Evolutionary conservation across 2,888 invertebrate genomes (phyloP).

Genomic region (Nephrotoma guestfalica): DNA sequence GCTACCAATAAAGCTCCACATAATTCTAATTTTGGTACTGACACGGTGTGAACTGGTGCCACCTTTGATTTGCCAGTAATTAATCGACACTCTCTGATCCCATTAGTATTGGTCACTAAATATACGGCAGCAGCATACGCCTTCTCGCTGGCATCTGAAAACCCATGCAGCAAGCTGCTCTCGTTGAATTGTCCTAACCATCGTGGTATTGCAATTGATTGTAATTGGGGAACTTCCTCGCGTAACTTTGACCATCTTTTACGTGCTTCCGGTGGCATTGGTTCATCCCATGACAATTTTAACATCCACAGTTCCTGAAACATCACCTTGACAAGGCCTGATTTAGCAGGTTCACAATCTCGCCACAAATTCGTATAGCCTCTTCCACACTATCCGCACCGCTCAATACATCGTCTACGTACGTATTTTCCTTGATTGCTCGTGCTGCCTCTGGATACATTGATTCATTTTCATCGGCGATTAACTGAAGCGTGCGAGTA

Average conservation of each 20-base stretch:
- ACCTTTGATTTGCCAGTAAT: background rate
- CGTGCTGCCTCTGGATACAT: background rate
- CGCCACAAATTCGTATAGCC: too few relatives aligned
- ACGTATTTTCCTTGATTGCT: background rate
- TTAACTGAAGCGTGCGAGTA: conserved; percentile 12
- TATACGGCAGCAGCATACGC: background rate
- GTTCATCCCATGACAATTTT: background rate
- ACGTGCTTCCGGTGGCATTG: background rate
- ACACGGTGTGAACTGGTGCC: too few relatives aligned
- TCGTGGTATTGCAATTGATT: background rate
- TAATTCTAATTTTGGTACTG: background rate
- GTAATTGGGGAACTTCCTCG: background rate
- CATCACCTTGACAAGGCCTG: too few relatives aligned
- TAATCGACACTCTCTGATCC: background rate
- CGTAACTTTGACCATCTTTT: background rate
- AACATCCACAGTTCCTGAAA: background rate
- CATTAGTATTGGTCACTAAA: background rate
- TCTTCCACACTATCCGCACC: too few relatives aligned
- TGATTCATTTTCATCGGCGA: conserved; percentile 7
- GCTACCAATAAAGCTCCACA: background rate
- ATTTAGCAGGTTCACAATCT: too few relatives aligned
- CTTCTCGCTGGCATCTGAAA: background rate
- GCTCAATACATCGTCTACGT: background rate
- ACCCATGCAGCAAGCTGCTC: background rate
- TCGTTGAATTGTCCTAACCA: background rate